These are phyloP conservation scores for Otus sunia DNA, from an alignment of 2,113 vertebrate genomes.

Conservation along the genomic window DNA sequence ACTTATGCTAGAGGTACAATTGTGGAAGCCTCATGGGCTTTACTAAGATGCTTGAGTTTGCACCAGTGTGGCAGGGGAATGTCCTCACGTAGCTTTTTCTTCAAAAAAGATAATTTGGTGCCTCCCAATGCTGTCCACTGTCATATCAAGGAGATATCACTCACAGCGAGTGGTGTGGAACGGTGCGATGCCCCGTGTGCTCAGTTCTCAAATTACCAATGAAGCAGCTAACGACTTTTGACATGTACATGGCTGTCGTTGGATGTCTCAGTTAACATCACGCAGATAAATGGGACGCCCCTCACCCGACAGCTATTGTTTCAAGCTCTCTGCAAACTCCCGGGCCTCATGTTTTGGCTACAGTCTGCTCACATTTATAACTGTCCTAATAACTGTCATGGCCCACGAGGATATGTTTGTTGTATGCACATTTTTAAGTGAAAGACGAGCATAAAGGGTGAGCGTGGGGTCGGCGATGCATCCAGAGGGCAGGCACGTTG, in stretches of 20 bases:
- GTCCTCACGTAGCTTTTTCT: background rate
- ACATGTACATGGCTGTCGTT: rapidly evolving
- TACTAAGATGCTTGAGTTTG: background rate
- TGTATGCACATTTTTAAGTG: rapidly evolving
- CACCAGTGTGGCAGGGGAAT: background rate
- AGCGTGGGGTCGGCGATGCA: background rate
- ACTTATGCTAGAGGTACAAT: background rate
- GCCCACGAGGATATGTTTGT: rapidly evolving
- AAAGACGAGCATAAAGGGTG: rapidly evolving
- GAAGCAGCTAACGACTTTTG: background rate
- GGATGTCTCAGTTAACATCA: background rate
- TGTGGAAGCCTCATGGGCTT: background rate
- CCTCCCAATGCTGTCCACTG: background rate
- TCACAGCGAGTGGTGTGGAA: background rate
- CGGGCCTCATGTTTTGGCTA: background rate
- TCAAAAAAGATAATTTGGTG: background rate
- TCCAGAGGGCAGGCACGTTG: background rate
- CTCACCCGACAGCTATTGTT: background rate
- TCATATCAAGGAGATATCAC: background rate
- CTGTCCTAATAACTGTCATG: background rate
- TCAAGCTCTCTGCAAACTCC: background rate
- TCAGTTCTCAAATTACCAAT: background rate
- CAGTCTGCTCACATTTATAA: background rate
- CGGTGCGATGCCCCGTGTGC: rapidly evolving
- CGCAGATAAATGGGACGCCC: background rate